Percentiles rank a stretch among this genome's conserved stretches.
Conservation (phyloP, 2,113 vertebrate genomes). For the Ptilonorhynchus violaceus region DNA sequence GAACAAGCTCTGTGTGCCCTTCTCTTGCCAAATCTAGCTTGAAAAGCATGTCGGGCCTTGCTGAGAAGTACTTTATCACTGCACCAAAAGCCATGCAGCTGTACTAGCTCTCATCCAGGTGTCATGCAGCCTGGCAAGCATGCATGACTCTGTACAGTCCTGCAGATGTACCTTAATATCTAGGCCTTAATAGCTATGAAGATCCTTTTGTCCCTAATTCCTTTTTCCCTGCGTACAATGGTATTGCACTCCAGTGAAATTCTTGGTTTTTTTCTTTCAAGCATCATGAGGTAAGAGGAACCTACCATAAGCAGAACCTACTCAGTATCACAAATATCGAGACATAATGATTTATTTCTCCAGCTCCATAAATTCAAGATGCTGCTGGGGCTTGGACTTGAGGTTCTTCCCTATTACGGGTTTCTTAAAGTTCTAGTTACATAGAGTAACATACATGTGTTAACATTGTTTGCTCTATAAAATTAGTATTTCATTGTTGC, state of each 20-base stretch:
- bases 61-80: neutral
- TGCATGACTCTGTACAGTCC: accelerated
- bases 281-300: neutral
- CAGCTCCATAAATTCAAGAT: neutral
- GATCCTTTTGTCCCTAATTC: neutral
- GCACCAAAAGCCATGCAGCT: neutral
- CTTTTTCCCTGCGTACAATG: neutral
- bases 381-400: neutral
- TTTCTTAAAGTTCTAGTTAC: neutral
- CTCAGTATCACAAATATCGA: neutral
- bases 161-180: neutral
- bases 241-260: neutral
- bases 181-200: neutral
- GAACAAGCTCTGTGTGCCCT: neutral
- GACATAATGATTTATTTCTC: neutral
- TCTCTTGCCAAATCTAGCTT: neutral
- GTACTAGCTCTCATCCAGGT: neutral
- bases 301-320: neutral
- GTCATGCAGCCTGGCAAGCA: neutral
- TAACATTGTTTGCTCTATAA: neutral
- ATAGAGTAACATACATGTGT: neutral
- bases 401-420: neutral
- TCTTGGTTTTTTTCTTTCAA: neutral
- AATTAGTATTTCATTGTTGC: neutral
- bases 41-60: neutral